phyloP scores from a whole-genome alignment of 2,888 invertebrate species.

The Brachylomia viminalis region DNA sequence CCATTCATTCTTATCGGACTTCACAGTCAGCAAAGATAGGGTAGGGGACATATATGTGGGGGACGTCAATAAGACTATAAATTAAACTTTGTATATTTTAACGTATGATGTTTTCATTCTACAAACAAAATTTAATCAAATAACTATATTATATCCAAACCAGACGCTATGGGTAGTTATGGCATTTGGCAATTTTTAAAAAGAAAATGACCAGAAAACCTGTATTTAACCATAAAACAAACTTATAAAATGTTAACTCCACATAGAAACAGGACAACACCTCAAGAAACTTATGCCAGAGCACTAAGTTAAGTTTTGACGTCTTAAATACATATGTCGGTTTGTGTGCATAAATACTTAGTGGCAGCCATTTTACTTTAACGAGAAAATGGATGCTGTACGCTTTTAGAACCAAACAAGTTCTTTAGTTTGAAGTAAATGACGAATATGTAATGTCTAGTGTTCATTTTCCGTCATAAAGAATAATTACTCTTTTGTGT shows the following conservation, averaged over 20 bases:
- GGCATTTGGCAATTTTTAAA: not conserved
- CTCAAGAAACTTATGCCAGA: constrained; percentile 7
- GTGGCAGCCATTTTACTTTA: constrained; percentile 23
- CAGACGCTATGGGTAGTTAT: not conserved
- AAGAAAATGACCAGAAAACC: not conserved
- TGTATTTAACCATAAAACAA: not conserved
- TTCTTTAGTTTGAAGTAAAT: constrained; percentile 27
- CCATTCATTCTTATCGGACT: constrained; percentile 4
- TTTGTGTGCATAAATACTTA: constrained; percentile 50
- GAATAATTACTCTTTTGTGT: constrained; percentile 21
- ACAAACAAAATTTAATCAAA: not conserved
- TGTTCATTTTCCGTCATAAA: constrained; percentile 20
- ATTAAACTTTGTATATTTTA: not conserved
- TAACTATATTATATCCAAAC: not conserved
- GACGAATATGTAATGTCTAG: constrained; percentile 19
- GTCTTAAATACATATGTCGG: constrained; percentile 29
- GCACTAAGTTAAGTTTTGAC: constrained; percentile 34
- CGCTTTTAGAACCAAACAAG: constrained; percentile 24
- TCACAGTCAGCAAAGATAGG: not conserved
- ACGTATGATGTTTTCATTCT: not conserved
- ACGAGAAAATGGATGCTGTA: constrained; percentile 28
- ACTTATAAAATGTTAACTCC: constrained; percentile 1
- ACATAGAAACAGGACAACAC: constrained; percentile 4
- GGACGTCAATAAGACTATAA: not conserved
- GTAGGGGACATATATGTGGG: not conserved